Base-by-base conservation (phyloP, 2,888 invertebrate genomes). In the Agapetus fuscipes region DNA sequence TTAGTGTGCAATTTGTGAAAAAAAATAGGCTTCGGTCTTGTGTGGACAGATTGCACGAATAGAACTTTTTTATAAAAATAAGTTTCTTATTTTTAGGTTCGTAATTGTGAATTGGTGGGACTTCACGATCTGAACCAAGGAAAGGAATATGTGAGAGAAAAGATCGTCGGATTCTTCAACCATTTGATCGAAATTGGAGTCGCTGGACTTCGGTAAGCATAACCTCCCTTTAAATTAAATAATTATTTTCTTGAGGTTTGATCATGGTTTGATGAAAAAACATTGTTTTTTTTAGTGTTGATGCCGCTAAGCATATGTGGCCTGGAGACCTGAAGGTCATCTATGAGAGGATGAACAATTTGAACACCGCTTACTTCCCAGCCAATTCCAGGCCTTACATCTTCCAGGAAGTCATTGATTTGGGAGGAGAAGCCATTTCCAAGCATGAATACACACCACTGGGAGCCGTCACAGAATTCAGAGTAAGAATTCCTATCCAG, bases 291-390 rank as follows among this genome's bases (percentile, higher is more conserved):
- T n/a, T n/a, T n/a, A n/a, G 83, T 48, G 70, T 84, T 4, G 84
- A 84, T 55, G 83, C 83, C 16, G 81, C 81, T 0, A 83, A 83
- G 51, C 83, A 83, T 54, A 83, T 83, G 77, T 78, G 75, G 68
- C 83, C 90, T 0, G 55, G 57, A 2, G 87, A 91, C 58, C 61
- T 91, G 17, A 53, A 66, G 45, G 56, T 55, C n/a, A 83, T 89
- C 43, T 80, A 78, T 51, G 63, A 62, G 0, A 59, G 67, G 14
- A 53, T 78, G 4, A 63, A 73, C 4, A 56, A 78, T 54, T 57
- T 83, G 17, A 79, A 73, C 48, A 66, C 66, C 0, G 54, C 62
- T 0, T 80, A 78, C 2, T 86, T 85, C 49, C 54, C 66, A 0
- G 51, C 60, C 0, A 70, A 73, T 20, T 52, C 74, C 0, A 69